Evolutionary conservation across 2,888 invertebrate genomes (phyloP), one percentile per base, ranked within the genome.

Genomic region (Pteria penguin): DNA sequence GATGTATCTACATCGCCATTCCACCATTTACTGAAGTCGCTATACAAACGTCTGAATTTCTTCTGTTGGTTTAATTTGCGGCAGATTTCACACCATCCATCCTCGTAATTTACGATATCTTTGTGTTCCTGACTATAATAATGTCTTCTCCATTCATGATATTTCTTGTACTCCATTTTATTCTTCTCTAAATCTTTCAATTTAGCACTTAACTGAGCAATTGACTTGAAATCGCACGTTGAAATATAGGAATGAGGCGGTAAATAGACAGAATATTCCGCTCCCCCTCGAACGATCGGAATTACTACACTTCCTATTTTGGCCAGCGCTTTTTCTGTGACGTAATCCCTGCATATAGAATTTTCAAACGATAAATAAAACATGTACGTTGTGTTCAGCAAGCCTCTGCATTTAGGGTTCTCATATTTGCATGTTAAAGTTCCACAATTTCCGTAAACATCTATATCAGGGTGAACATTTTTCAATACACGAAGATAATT

Each of bases 311-410:
- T 27, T 11, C 60, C 24, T 24, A 60, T 60, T 11, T 27, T 22
- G 8, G 60, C 22, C 27, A 60, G 60, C 18, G 27, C 22, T 27
- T 60, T 60, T 60, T 60, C 60, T 60, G 60, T 60, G 14, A 60
- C 27, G 18, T 60, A 60, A 26, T 60, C 60, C 27, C 27, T 60
- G 60, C 60, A 60, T 24, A 60, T 4, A 26, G 60, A 60, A 18
- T 60, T 60, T 18, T 60, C 60, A 18, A 60, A 60, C 18, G 60
- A 60, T 18, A 60, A 27, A 60, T 60, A 60, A 27, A 60, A 60
- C 8, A 18, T 22, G 27, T 60, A 60, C 18, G 22, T 26, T 26
- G 24, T 26, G 14, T 26, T 26, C 27, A 60, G 27, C 18, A 60
- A 24, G 27, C 27, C 24, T 60, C 60, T 60, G 27, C 60, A 60